Conservation (phyloP, 2,113 vertebrate genomes). For the Smithornis capensis region DNA sequence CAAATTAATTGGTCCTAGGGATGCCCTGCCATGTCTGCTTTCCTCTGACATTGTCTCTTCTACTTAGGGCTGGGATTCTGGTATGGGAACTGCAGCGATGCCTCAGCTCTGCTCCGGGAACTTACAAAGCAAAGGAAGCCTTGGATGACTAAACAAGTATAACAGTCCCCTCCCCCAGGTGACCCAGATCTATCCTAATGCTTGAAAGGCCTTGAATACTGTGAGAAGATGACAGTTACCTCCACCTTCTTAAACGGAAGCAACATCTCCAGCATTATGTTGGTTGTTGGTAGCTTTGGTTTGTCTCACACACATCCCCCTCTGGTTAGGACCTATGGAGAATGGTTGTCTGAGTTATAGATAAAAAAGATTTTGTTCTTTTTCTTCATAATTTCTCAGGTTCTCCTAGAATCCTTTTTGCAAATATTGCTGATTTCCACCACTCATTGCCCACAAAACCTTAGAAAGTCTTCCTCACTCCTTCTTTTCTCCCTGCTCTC, state of each 20-base stretch:
- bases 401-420: background rate
- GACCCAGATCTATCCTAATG: background rate
- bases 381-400: background rate
- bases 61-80: background rate
- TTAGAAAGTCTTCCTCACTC: rapidly evolving
- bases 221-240: background rate
- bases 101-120: background rate
- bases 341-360: background rate
- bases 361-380: background rate
- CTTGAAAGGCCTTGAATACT: background rate
- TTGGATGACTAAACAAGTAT: constrained; percentile 9
- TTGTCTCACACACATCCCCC: background rate
- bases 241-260: background rate
- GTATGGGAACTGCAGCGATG: background rate
- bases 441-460: background rate
- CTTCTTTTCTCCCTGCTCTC: background rate
- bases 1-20: constrained; percentile 28
- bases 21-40: constrained; percentile 6
- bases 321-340: background rate
- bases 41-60: constrained; percentile 3
- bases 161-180: background rate
- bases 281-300: background rate
- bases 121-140: background rate
- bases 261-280: background rate
- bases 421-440: background rate